Conservation (phyloP, 53 echinoderm and acorn worm genomes). For the Echinometra lucunter region DNA sequence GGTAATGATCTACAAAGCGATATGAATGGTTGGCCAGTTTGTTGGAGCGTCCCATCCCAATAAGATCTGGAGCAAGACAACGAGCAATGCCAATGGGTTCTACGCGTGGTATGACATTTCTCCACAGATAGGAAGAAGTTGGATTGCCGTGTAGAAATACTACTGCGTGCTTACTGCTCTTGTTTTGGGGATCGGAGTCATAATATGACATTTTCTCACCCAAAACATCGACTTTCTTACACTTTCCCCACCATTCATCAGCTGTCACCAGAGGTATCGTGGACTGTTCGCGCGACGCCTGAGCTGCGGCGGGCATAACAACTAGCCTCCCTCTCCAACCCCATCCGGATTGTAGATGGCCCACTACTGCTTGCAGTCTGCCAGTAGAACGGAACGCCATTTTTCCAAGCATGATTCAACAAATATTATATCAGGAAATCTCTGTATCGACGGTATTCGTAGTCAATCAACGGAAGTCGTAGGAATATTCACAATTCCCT, state of each 20-base stretch:
- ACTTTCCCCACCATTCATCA: constrained; percentile 75
- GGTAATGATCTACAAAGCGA: constrained; percentile 75
- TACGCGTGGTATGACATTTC: constrained; percentile 74
- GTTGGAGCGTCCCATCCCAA: constrained; percentile 76
- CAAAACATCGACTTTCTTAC: constrained; percentile 63
- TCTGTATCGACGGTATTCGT: background rate
- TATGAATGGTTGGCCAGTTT: constrained; percentile 74
- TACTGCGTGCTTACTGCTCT: constrained; percentile 69
- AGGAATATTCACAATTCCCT: background rate
- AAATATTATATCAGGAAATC: background rate
- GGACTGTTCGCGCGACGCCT: constrained; percentile 14
- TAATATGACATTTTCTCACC: constrained; percentile 77
- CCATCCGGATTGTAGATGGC: background rate
- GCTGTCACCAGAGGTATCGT: constrained; percentile 68
- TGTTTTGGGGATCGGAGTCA: constrained; percentile 70
- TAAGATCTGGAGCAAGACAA: constrained; percentile 80
- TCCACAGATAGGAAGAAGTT: constrained; percentile 83
- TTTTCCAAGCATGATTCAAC: constrained; percentile 23
- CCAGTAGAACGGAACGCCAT: constrained; percentile 35
- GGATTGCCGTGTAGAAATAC: constrained; percentile 82
- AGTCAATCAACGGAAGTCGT: background rate
- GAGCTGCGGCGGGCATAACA: constrained; percentile 24
- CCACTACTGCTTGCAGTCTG: constrained; percentile 20
- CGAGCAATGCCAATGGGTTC: constrained; percentile 69
- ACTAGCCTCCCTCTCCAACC: background rate